Conservation (phyloP, 2,888 invertebrate genomes). For the Pristionchus mayeri region DNA sequence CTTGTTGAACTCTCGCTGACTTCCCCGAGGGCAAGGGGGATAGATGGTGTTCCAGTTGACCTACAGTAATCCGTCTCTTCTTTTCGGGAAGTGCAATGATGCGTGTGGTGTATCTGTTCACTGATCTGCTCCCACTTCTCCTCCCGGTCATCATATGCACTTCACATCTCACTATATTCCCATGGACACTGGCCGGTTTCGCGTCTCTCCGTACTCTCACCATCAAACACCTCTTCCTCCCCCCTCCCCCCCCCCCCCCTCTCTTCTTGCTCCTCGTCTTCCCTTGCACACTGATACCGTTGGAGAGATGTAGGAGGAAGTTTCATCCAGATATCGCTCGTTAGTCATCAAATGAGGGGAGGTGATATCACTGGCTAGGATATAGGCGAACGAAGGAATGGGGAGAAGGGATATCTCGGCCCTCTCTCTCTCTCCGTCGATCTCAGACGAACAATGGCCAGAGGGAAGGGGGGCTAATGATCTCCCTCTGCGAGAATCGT, state of each 20-base stretch:
- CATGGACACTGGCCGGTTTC: neutral
- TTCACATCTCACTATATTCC: neutral
- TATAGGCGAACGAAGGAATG: neutral
- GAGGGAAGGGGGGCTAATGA: neutral
- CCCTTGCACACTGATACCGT: constrained; percentile 29
- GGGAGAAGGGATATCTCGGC: neutral
- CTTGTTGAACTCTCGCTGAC: neutral
- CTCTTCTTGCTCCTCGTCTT: neutral
- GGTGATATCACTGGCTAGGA: neutral
- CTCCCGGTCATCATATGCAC: neutral
- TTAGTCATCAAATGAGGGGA: neutral
- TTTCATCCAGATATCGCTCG: neutral
- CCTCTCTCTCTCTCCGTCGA: neutral
- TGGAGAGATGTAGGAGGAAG: neutral
- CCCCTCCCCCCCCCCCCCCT: neutral
- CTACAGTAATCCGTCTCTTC: neutral
- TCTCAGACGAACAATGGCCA: constrained; percentile 30
- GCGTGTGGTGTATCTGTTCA: neutral
- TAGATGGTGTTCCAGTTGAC: neutral
- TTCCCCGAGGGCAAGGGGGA: neutral
- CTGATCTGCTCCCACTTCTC: neutral
- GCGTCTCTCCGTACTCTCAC: neutral
- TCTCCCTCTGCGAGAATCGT: constrained; percentile 11
- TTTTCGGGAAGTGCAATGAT: neutral
- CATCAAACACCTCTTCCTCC: neutral